phyloP scores from a whole-genome alignment of 2,888 invertebrate species.

The Fabriciana adippe region DNA sequence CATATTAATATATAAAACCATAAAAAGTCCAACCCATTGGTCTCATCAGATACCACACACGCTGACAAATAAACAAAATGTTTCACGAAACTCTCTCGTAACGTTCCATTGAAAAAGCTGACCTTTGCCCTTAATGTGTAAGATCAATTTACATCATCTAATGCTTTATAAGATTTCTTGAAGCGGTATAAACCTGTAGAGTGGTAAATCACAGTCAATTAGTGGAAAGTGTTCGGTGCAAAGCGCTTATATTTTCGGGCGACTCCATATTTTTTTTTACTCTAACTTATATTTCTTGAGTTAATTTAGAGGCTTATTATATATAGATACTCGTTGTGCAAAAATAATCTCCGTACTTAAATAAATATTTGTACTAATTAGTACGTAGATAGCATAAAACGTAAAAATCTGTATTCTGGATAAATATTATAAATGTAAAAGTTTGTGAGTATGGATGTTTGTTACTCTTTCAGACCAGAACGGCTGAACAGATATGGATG shows the following conservation, averaged over 20 bases:
- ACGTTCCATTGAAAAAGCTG: slow-evolving; percentile 8
- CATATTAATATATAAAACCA: slow-evolving; percentile 22
- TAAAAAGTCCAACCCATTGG: slow-evolving; percentile 40
- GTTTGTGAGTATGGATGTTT: no score
- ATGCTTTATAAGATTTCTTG: slow-evolving; percentile 35
- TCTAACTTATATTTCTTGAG: not conserved
- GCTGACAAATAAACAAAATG: slow-evolving; percentile 49
- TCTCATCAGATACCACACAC: slow-evolving; percentile 50
- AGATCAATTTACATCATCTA: slow-evolving; percentile 40
- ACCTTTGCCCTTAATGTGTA: slow-evolving; percentile 15
- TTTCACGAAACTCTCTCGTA: not conserved
- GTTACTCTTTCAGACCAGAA: no score
- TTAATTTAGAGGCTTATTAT: no score
- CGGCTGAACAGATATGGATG: no score
- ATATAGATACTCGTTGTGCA: no score
- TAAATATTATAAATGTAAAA: no score
- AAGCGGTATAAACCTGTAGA: slow-evolving; percentile 56
- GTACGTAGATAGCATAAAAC: no score
- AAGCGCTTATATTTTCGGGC: slow-evolving; percentile 52
- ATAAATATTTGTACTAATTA: no score
- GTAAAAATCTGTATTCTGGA: no score
- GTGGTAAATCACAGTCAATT: slow-evolving; percentile 74
- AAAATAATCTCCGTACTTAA: no score
- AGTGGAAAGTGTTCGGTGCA: slow-evolving; percentile 51
- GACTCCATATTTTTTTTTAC: slow-evolving; percentile 45